These are phyloP conservation scores for Phortica variegata DNA, from an alignment of 1,140 invertebrate species.

Conservation along the genomic window DNA sequence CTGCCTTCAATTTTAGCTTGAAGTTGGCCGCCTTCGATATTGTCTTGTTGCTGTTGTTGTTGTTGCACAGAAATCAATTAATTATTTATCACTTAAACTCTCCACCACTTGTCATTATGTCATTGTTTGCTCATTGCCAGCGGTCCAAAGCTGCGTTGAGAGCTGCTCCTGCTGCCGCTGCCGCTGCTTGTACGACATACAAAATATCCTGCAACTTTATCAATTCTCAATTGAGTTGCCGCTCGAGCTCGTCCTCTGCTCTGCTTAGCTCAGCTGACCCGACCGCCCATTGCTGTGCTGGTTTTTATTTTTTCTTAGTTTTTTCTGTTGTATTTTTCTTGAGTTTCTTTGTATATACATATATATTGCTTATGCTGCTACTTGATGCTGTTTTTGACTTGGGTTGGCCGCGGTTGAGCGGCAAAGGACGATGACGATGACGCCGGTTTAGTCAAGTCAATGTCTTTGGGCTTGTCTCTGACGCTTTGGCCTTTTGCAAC, in stretches of 20 bases:
- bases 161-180: too few relatives aligned
- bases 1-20: too few relatives aligned
- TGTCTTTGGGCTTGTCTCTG: too few relatives aligned
- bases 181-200: too few relatives aligned
- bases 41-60: slow-evolving; percentile 28
- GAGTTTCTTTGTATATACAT: too few relatives aligned
- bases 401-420: too few relatives aligned
- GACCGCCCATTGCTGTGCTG: slow-evolving; percentile 24
- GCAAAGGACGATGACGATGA: too few relatives aligned
- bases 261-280: slow-evolving; percentile 39
- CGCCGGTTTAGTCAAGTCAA: too few relatives aligned
- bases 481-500: slow-evolving; percentile 46
- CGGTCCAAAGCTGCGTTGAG: too few relatives aligned
- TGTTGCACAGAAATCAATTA: slow-evolving; percentile 56
- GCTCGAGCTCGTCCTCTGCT: background rate
- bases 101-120: slow-evolving; percentile 57
- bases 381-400: too few relatives aligned
- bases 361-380: too few relatives aligned
- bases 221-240: slow-evolving; percentile 53
- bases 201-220: slow-evolving; percentile 42
- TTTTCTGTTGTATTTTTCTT: slow-evolving; percentile 13
- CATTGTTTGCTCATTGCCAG: slow-evolving; percentile 54
- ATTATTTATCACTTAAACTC: slow-evolving; percentile 58
- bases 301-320: slow-evolving; percentile 23
- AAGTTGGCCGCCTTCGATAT: background rate